Base-by-base conservation (phyloP, 2,888 invertebrate species). In the Erynnis tages region DNA sequence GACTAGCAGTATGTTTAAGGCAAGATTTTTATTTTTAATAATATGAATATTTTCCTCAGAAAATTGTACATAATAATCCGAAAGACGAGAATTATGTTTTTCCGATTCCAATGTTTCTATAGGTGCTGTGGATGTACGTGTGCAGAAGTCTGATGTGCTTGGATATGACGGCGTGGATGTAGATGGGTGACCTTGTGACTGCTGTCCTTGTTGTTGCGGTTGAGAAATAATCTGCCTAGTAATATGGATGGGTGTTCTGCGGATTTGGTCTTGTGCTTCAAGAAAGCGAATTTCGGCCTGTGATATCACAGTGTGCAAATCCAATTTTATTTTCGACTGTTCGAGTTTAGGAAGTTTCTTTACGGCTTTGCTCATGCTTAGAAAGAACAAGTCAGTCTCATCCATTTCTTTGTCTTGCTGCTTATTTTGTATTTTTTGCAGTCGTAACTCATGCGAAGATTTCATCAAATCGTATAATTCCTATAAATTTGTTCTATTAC, bases 281-380 rank as follows among this genome's bases (percentile, higher is more conserved):
- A 60, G n/a, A 53, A 44, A 7, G 11, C 57, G 60, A 14, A 62
- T 61, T 60, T 61, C 55, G 4, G 63, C 63, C 44, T 63, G 50
- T 19, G 58, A 58, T 45, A 67, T 57, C 25, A 63, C 63, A 10
- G 32, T 60, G 44, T 64, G 63, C 32, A 66, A 58, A 53, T 66
- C 62, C 40, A 67, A 56, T 47, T 65, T 63, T 10, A 65, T 64
- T 60, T 59, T 62, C 4, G 59, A 56, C 38, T 67, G 67, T n/a
- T 65, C 64, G 2, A 63, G 53, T 53, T 56, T 64, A 1, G 65
- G 58, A 17, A 67, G 60, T 3, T 13, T 38, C 45, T 63, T 67
- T 2, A 67, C 34, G 5, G 56, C 57, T 57, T 65, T 63, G 25
- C 67, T 65, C 63, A 67, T 67, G 37, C 64, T 64, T n/a, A 65